phyloP scores from a whole-genome alignment of 2,888 invertebrate species.

The Chymomyza fuscimana region DNA sequence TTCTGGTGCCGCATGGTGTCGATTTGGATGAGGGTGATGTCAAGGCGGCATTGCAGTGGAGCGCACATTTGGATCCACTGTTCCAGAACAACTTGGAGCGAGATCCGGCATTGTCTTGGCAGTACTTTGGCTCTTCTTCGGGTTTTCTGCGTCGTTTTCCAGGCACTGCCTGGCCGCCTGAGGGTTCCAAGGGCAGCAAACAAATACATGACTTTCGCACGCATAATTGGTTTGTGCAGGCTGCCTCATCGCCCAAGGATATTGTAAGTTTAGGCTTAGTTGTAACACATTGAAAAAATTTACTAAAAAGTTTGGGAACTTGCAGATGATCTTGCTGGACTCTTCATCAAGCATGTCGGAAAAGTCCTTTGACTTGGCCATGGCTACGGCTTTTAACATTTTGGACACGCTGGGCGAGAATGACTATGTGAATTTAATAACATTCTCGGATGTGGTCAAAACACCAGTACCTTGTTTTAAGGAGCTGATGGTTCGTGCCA shows the following conservation, averaged over 20 bases:
- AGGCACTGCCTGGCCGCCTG: constrained; percentile 94
- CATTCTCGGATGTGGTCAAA: constrained; percentile 90
- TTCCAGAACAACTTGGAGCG: constrained; percentile 94
- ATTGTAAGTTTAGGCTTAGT: constrained; percentile 82
- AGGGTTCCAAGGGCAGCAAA: constrained; percentile 88
- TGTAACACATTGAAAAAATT: not conserved
- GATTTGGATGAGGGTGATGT: constrained; percentile 84
- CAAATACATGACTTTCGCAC: constrained; percentile 96
- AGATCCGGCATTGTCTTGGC: constrained; percentile 97
- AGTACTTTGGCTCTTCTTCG: constrained; percentile 97
- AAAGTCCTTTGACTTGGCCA: constrained; percentile 90
- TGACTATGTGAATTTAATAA: constrained; percentile 97
- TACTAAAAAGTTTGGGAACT: not conserved
- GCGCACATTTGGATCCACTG: constrained; percentile 92
- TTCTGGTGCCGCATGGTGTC: constrained; percentile 87
- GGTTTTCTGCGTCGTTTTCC: constrained; percentile 98
- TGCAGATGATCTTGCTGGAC: constrained; percentile 89
- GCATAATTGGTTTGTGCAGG: constrained; percentile 97
- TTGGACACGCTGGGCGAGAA: constrained; percentile 97
- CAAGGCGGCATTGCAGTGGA: constrained; percentile 95
- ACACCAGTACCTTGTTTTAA: constrained; percentile 95
- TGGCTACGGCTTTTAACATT: constrained; percentile 92
- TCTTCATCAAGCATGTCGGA: constrained; percentile 94
- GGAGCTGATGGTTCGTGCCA: constrained; percentile 92
- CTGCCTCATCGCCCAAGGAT: constrained; percentile 98